Base-by-base conservation (phyloP, 2,113 vertebrate genomes). In the Oryzias celebensis region DNA sequence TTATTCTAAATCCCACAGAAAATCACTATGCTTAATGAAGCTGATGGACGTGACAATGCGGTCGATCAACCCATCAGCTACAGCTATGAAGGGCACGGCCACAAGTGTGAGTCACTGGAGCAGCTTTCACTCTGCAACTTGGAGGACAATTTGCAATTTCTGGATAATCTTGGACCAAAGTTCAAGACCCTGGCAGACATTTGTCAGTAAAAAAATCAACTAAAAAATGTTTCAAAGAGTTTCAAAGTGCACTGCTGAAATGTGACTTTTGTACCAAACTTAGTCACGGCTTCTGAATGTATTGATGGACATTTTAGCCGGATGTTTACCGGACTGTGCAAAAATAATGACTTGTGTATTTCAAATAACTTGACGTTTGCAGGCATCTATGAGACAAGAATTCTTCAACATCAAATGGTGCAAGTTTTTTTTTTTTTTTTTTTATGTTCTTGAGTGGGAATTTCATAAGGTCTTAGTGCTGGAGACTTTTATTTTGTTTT, bases 141-240 rank as follows among this genome's bases (percentile, higher is more conserved):
- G 47, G 47, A 12, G 47, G 47, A 48, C 3, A 12, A 18, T 1
- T 12, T 16, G 17, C 45, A 48, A 2, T 48, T 48, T 18, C 47
- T 48, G 47, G 47, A 48, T 48, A n/a, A 48, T 17, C 7, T 48
- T 8, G 47, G 47, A 18, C 47, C 47, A 20, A 18, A 18, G n/a
- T 48, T 48, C n/a, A 48, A 48, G 47, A 48, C 47, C n/a, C 47
- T 48, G 47, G 47, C 47, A 48, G 47, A 48, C 7, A 48, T 48
- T 18, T 48, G 47, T 18, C n/a, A 48, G 3, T 18, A 20, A 10
- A 2, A 17, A 18, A 48, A 20, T 10, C 18, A 48, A 48, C 7
- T 12, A 48, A 20, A 48, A 18, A 48, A 48, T 2, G 7, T 48
- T 7, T 20, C 20, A 20, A 20, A 20, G 1, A 20, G 2, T 18